These are phyloP conservation scores for Lymantria monacha DNA, from an alignment of 2,888 invertebrate species.

Conservation along the genomic window DNA sequence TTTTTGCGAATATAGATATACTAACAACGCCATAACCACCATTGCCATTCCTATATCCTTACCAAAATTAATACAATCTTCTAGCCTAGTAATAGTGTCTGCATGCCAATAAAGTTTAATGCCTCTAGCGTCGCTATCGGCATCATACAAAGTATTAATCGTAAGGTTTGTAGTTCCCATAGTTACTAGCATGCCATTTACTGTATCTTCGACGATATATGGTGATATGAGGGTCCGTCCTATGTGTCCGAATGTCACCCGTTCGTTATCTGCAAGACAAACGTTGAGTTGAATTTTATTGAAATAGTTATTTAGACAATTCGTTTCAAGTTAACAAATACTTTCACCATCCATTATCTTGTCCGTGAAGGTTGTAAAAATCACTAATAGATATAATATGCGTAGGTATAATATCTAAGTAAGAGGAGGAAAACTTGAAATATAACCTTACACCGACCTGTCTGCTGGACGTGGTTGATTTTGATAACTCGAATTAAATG, in stretches of 20 bases:
- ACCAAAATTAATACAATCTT: constrained; percentile 78
- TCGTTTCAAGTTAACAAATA: background rate
- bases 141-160: constrained; percentile 53
- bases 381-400: no score
- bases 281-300: background rate
- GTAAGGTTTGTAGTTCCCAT: constrained; percentile 57
- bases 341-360: no score
- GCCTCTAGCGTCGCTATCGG: constrained; percentile 46
- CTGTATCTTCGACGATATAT: constrained; percentile 50
- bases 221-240: constrained; percentile 56
- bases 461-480: no score
- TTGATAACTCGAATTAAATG: no score
- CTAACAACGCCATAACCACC: background rate
- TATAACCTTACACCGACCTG: no score
- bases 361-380: no score
- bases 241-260: constrained; percentile 51
- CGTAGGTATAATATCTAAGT: no score
- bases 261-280: constrained; percentile 39
- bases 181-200: constrained; percentile 53
- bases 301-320: background rate
- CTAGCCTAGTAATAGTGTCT: constrained; percentile 47
- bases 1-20: no score
- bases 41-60: constrained; percentile 14
- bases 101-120: constrained; percentile 65
- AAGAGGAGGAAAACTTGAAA: no score